These are phyloP conservation scores for Misgurnus mizolepis DNA, from an alignment of 2,113 vertebrate species.

Conservation along the genomic window DNA sequence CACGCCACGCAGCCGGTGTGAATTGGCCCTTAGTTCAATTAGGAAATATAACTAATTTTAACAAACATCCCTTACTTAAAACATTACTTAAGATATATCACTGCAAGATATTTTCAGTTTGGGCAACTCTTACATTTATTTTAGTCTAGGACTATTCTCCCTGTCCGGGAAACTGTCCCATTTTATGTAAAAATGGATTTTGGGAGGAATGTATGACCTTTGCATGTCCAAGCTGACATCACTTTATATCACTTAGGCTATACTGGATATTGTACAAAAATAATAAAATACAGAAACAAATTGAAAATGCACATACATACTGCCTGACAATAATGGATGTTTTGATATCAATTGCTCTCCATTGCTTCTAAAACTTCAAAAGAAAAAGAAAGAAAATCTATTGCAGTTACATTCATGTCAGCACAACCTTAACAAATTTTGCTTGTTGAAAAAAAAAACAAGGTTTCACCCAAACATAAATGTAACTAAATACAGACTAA, in stretches of 20 bases:
- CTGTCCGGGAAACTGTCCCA: no score
- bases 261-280: slow-evolving; percentile 8
- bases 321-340: slow-evolving; percentile 18
- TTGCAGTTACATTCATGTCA: slow-evolving; percentile 1
- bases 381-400: slow-evolving; percentile 5
- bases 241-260: not conserved
- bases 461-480: not conserved
- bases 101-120: no score
- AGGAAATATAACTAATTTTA: no score
- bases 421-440: not conserved
- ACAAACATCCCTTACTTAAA: no score
- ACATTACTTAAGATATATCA: no score
- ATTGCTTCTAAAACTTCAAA: slow-evolving; percentile 1
- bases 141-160: no score
- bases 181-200: not conserved
- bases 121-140: no score
- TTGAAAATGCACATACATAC: slow-evolving; percentile 4
- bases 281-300: not conserved
- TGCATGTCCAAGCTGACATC: not conserved
- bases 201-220: not conserved
- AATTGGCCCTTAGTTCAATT: no score
- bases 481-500: not conserved
- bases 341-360: slow-evolving; percentile 20
- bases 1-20: no score
- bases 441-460: not conserved